Evolutionary conservation across 1,140 invertebrate species (phyloP).

Genomic region (Tetraneura akinire): DNA sequence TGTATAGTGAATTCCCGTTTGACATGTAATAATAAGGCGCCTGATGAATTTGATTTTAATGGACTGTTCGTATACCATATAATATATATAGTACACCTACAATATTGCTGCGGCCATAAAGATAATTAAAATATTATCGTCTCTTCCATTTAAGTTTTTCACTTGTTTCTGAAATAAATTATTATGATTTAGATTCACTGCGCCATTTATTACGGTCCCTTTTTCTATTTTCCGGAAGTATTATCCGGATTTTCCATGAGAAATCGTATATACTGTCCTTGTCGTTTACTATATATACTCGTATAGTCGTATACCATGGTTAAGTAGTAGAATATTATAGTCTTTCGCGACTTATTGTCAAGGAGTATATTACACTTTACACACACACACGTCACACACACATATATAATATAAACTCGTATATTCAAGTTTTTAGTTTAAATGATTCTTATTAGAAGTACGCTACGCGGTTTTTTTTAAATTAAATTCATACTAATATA

Average conservation of each 20-base stretch:
- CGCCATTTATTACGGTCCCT: conserved; percentile 1
- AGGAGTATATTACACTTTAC: too few relatives aligned
- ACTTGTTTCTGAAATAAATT: background rate
- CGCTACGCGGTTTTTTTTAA: too few relatives aligned
- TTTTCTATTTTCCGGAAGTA: conserved; percentile 5
- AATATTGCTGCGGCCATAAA: background rate
- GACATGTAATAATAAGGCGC: background rate
- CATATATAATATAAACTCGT: too few relatives aligned
- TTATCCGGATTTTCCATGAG: background rate
- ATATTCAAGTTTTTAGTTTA: too few relatives aligned
- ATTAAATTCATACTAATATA: too few relatives aligned
- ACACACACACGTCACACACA: too few relatives aligned
- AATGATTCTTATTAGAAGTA: too few relatives aligned
- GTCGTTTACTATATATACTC: background rate
- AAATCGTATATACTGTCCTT: background rate
- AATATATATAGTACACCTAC: background rate
- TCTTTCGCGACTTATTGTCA: too few relatives aligned
- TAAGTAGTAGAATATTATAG: too few relatives aligned
- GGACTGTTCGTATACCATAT: background rate
- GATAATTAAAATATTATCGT: conserved; percentile 14
- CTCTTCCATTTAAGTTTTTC: background rate
- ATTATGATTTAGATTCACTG: background rate
- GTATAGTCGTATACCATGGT: too few relatives aligned
- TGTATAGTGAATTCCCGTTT: background rate
- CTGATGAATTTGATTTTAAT: conserved; percentile 14